Conservation (phyloP, 2,797 vertebrate species). For the Micrastur ruficollis region DNA sequence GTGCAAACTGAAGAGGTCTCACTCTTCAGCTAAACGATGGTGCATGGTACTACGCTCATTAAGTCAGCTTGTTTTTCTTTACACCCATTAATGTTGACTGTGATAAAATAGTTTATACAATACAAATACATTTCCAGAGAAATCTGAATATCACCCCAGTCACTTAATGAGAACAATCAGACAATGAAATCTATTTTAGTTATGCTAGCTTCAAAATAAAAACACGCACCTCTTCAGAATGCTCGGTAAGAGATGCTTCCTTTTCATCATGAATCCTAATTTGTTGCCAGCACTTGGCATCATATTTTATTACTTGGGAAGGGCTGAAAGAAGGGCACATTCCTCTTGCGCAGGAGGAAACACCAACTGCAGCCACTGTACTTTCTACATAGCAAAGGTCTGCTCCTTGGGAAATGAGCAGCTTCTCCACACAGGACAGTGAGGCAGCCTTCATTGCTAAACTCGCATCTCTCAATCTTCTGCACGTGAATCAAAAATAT, state of each 20-base stretch:
- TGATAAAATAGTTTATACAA: background rate
- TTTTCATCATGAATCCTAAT: background rate
- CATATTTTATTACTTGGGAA: background rate
- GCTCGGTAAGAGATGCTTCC: background rate
- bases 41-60: background rate
- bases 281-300: background rate
- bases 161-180: background rate
- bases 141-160: background rate
- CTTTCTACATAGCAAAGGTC: background rate
- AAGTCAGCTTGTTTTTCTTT: background rate
- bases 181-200: background rate
- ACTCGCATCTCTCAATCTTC: background rate
- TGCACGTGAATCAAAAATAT: no score
- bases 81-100: background rate
- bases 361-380: background rate
- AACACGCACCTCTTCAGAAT: background rate
- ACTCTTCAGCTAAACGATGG: background rate
- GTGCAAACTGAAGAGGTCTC: background rate
- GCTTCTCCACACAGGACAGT: background rate
- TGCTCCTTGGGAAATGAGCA: background rate
- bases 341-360: background rate
- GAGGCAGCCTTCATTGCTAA: background rate
- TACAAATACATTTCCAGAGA: background rate
- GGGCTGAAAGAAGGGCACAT: background rate
- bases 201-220: background rate